Evolutionary conservation across 2,797 vertebrate species (phyloP).

Genomic region (Danionella dracula): DNA sequence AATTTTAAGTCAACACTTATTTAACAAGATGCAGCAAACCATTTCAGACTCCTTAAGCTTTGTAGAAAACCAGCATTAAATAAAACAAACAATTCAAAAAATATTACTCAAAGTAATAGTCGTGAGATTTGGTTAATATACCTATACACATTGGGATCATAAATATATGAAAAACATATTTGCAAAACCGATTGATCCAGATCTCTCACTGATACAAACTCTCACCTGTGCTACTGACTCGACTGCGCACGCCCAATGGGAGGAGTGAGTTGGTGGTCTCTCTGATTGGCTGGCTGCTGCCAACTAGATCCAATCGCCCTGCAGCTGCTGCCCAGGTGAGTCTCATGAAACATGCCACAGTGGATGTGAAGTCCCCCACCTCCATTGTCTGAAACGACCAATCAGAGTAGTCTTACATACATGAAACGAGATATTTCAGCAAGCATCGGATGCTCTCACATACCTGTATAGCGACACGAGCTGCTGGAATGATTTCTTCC

Average conservation of each 20-base stretch:
- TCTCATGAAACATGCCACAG: slow-evolving; percentile 96
- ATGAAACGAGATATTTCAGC: not conserved
- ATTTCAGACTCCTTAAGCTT: too few relatives aligned
- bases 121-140: too few relatives aligned
- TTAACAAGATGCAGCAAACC: too few relatives aligned
- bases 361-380: slow-evolving; percentile 91
- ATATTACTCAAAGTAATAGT: too few relatives aligned
- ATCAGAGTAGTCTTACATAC: slow-evolving; percentile 1
- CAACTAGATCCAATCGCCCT: slow-evolving; percentile 91
- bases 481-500: slow-evolving; percentile 96
- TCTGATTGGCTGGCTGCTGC: slow-evolving; percentile 94
- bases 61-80: too few relatives aligned
- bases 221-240: slow-evolving; percentile 95
- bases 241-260: slow-evolving; percentile 84
- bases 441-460: not conserved
- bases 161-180: too few relatives aligned
- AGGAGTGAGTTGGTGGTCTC: slow-evolving; percentile 84
- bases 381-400: slow-evolving; percentile 85
- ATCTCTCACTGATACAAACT: too few relatives aligned
- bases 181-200: too few relatives aligned
- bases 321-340: slow-evolving; percentile 97
- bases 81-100: too few relatives aligned
- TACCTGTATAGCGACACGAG: slow-evolving; percentile 95
- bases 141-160: too few relatives aligned
- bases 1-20: too few relatives aligned